Conservation (phyloP, 2,113 vertebrate species). For the Mormyrus lacerda region DNA sequence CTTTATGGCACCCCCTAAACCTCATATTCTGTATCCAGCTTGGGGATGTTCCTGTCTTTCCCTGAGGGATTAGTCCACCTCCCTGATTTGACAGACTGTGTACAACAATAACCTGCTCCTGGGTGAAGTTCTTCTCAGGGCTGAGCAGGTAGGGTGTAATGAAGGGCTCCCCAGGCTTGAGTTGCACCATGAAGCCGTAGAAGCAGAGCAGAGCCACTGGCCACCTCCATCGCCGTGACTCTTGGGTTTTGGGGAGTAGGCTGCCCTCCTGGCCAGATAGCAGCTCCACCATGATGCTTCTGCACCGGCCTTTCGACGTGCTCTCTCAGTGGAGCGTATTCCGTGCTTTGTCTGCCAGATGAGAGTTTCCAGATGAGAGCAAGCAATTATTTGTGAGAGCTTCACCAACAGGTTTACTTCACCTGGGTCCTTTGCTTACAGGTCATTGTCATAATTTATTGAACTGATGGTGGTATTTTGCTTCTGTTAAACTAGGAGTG, state of each 20-base stretch:
- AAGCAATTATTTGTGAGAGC: not conserved
- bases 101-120: constrained; percentile 55
- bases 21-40: not conserved
- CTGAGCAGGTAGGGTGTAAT: constrained; percentile 75
- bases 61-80: not conserved
- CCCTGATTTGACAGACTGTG: not conserved
- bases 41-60: not conserved
- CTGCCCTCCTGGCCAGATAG: not conserved
- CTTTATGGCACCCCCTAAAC: not conserved
- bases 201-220: constrained; percentile 71
- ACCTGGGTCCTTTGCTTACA: not conserved
- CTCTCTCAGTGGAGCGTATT: not conserved
- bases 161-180: constrained; percentile 78
- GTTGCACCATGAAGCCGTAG: constrained; percentile 75
- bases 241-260: not conserved
- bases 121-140: constrained; percentile 71
- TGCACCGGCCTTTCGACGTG: not conserved
- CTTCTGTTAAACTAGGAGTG: not conserved
- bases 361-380: not conserved
- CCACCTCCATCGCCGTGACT: constrained; percentile 44
- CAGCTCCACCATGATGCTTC: not conserved
- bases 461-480: not conserved
- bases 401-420: not conserved
- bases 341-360: not conserved
- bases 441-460: not conserved